Conservation (phyloP, 2,113 vertebrate genomes). For the Todiramphus saurophagus region DNA sequence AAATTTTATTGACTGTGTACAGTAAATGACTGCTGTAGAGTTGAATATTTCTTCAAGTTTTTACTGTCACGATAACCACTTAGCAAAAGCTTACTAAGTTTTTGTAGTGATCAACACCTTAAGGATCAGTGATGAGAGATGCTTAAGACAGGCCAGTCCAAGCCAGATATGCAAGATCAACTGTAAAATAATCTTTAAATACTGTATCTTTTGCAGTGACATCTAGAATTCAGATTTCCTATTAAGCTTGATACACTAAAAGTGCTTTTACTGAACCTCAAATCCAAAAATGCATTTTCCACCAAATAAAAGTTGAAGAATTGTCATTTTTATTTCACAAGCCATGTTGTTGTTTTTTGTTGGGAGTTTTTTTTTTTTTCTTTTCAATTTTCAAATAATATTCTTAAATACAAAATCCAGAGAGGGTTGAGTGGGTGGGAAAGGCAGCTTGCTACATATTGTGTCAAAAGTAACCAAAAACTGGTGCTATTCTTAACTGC, state of each 20-base stretch:
- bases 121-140: background rate
- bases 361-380: background rate
- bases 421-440: too few relatives aligned
- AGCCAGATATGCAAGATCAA: background rate
- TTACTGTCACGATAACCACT: background rate
- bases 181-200: background rate
- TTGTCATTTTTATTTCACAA: background rate
- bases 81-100: background rate
- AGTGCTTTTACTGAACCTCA: background rate
- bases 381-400: background rate
- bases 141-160: background rate
- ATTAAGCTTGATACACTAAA: background rate
- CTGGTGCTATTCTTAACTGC: background rate
- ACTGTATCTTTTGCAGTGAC: background rate
- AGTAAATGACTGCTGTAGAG: background rate
- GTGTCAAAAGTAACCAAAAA: background rate
- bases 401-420: background rate
- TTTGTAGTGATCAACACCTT: background rate
- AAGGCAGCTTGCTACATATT: background rate
- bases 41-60: background rate
- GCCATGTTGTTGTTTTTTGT: background rate
- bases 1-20: conserved; percentile 3
- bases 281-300: background rate
- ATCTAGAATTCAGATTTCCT: background rate
- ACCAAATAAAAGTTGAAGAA: background rate